Evolutionary conservation across 1,140 invertebrate species (phyloP), one percentile per base, ranked within the genome.

Genomic region (Colletes latitarsis): DNA sequence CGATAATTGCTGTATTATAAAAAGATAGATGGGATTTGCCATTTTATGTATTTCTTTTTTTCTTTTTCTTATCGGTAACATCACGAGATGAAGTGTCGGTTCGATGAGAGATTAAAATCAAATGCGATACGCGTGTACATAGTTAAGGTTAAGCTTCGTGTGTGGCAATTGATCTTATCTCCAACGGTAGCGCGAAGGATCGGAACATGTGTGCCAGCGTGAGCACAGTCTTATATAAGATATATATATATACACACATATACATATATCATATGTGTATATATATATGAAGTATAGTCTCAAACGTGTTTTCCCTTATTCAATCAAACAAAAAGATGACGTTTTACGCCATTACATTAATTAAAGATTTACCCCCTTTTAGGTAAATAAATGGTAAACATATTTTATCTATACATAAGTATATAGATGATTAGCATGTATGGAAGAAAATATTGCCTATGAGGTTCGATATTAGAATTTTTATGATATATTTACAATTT

Each of bases 101-200:
- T 84, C 69, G 77, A 70, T 52, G 70, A 75, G 76, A 60, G 80
- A 81, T 76, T 64, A 73, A 84, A 83, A 83, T 88, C 82, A 84
- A 88, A 82, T 82, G 84, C 81, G 81, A 88, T 74, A 78, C 81
- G 84, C 82, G 86, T 88, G 86, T 88, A 88, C 57, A 88, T 88
- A 88, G 64, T 88, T 87, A 82, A 84, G 64, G 43, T 77, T 80
- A 75, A 86, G 82, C 86, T 84, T 87, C 85, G 85, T 88, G 82
- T 82, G 72, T 87, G 75, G 77, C 82, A 87, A 83, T 88, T 81
- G 82, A 88, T 77, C 81, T 87, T 86, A 83, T 87, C 81, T 86
- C 52, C 30, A 57, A 75, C 72, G 74, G 73, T 82, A 78, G 82
- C 74, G 53, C 30, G 62, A 83, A 86, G 79, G 64, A 79, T 80